These are phyloP conservation scores for Eubasilissa splendida DNA, from an alignment of 2,888 invertebrate genomes.

Conservation along the genomic window DNA sequence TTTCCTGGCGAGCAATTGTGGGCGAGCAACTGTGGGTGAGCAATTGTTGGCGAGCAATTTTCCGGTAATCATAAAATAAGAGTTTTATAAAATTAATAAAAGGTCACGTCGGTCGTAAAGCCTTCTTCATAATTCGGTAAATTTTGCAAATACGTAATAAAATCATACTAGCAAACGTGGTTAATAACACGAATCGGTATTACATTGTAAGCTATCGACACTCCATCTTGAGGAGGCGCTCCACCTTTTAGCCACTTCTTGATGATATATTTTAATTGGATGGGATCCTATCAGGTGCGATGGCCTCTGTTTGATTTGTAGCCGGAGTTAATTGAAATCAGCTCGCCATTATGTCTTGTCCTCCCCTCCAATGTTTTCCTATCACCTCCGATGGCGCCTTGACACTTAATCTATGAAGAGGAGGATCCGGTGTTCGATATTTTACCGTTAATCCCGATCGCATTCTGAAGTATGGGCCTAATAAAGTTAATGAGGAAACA, in stretches of 20 bases:
- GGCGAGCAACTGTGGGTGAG: too few relatives aligned
- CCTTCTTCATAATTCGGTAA: too few relatives aligned
- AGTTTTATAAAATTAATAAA: too few relatives aligned
- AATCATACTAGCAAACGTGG: too few relatives aligned
- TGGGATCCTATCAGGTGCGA: not conserved
- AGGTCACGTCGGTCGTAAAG: too few relatives aligned
- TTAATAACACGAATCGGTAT: not conserved
- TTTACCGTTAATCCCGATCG: slow-evolving; percentile 18
- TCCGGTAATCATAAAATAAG: too few relatives aligned
- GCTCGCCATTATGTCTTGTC: slow-evolving; percentile 67
- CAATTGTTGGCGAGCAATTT: too few relatives aligned
- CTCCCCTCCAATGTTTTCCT: slow-evolving; percentile 55
- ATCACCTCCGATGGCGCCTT: not conserved
- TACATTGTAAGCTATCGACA: not conserved
- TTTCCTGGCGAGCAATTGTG: too few relatives aligned
- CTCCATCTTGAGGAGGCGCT: not conserved
- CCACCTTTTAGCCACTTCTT: not conserved
- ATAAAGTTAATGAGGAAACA: slow-evolving; percentile 36
- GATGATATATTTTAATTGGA: slow-evolving; percentile 26
- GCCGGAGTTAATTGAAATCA: slow-evolving; percentile 71
- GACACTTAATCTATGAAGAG: slow-evolving; percentile 39
- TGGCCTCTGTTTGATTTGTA: slow-evolving; percentile 67
- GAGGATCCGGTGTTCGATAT: slow-evolving; percentile 27
- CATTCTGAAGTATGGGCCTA: slow-evolving; percentile 22
- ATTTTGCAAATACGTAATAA: too few relatives aligned